Evolutionary conservation across 2,888 invertebrate genomes (phyloP).

Genomic region (Lycocerus yunnanus): DNA sequence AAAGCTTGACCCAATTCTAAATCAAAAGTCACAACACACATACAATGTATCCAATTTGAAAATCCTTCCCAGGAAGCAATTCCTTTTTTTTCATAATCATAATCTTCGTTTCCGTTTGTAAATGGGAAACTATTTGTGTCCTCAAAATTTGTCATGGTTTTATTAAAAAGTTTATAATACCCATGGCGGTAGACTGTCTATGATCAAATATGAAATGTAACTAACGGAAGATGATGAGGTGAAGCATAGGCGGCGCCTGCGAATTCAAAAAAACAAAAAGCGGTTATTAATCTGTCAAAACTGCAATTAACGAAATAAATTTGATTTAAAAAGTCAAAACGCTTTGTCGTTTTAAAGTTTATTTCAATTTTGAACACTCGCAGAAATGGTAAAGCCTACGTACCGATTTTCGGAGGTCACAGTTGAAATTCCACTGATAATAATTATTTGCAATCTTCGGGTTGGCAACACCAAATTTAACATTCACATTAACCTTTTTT

Average conservation of each 20-base stretch:
- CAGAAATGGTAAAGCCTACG: neutral
- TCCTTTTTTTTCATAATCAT: neutral
- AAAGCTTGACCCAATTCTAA: slow-evolving; percentile 98
- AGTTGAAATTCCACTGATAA: neutral
- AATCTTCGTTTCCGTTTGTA: slow-evolving; percentile 2
- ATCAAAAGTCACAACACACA: slow-evolving; percentile 98
- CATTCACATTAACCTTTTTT: neutral
- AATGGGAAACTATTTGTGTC: slow-evolving; percentile 1
- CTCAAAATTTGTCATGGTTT: slow-evolving; percentile 19
- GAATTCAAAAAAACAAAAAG: neutral
- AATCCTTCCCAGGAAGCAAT: slow-evolving; percentile 69
- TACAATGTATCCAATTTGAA: slow-evolving; percentile 95
- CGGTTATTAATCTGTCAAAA: neutral
- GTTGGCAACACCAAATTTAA: neutral
- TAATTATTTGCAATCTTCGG: too few species aligned
- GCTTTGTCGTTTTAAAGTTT: neutral
- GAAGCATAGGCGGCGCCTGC: neutral
- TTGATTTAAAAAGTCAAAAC: neutral
- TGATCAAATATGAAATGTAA: neutral
- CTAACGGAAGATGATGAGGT: neutral
- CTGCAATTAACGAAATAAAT: neutral
- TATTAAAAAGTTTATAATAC: neutral
- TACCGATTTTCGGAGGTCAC: neutral
- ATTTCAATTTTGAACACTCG: neutral
- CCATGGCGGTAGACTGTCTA: neutral